These are phyloP conservation scores for Vulpes vulpes DNA, from an alignment of 2,113 vertebrate species.

Conservation along the genomic window DNA sequence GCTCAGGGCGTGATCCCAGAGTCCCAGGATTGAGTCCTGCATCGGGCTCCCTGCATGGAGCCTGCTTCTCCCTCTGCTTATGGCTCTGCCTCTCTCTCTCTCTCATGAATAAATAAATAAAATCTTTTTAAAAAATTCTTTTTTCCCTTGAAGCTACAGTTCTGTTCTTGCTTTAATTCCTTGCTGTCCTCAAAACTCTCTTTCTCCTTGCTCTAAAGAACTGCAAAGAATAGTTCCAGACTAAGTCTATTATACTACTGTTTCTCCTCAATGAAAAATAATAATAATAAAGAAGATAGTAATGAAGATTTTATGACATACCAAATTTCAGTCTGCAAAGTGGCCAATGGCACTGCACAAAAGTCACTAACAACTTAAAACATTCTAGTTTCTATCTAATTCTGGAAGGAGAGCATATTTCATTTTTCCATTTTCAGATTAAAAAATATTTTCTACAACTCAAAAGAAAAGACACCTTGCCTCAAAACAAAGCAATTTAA, in stretches of 20 bases:
- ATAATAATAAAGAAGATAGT: not conserved
- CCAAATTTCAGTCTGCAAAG: not conserved
- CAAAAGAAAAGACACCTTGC: not conserved
- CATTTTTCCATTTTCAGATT: slow-evolving; percentile 35
- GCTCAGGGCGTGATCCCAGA: too few species aligned
- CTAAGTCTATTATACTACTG: not conserved
- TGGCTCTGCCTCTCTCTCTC: too few species aligned
- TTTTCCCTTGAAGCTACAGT: not conserved
- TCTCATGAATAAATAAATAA: not conserved
- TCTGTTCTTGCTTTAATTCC: not conserved
- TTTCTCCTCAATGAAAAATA: not conserved
- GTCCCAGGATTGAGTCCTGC: too few species aligned
- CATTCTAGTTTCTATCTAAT: not conserved
- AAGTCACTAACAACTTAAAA: not conserved
- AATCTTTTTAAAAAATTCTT: not conserved
- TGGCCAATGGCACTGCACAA: not conserved
- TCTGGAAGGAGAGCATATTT: not conserved
- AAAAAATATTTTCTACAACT: slow-evolving; percentile 16
- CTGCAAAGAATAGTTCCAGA: not conserved
- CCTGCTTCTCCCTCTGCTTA: too few species aligned
- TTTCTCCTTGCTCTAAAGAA: not conserved
- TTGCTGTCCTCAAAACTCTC: too few species aligned
- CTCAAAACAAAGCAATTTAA: not conserved
- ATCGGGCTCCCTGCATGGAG: too few species aligned
- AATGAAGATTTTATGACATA: accelerated